Evolutionary conservation across 2,888 invertebrate species (phyloP).

Genomic region (Lithophane leautieri): DNA sequence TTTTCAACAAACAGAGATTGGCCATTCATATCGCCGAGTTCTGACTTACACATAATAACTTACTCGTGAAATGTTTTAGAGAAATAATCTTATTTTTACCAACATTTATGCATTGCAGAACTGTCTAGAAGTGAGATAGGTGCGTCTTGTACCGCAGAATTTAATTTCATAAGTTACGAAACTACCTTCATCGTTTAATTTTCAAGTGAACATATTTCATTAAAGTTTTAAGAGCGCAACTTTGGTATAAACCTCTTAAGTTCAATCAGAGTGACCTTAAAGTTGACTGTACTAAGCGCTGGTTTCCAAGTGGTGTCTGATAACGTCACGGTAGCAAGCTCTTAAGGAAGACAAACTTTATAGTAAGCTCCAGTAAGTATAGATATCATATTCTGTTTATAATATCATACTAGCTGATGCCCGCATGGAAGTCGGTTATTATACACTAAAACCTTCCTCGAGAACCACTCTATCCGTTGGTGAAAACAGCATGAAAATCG

Average conservation of each 20-base stretch:
- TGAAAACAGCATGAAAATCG: no score
- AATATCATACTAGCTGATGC: no score
- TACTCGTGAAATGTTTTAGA: slow-evolving; percentile 26
- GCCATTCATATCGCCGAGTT: slow-evolving; percentile 60
- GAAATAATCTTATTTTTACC: slow-evolving; percentile 30
- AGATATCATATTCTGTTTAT: slow-evolving; percentile 54
- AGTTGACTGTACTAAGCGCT: slow-evolving; percentile 66
- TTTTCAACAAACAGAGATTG: slow-evolving; percentile 64
- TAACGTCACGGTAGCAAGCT: slow-evolving; percentile 68
- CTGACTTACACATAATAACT: slow-evolving; percentile 55
- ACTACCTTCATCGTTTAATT: slow-evolving; percentile 65
- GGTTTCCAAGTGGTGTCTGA: slow-evolving; percentile 66
- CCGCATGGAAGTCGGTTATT: no score
- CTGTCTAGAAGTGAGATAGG: slow-evolving; percentile 44
- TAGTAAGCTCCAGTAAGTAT: slow-evolving; percentile 67
- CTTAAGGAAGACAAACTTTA: slow-evolving; percentile 70
- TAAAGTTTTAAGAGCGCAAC: slow-evolving; percentile 72
- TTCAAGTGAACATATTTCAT: slow-evolving; percentile 77
- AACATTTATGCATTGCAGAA: slow-evolving; percentile 16
- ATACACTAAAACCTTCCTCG: no score
- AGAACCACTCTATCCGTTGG: no score
- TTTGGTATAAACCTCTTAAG: slow-evolving; percentile 71
- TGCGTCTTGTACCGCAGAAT: slow-evolving; percentile 58
- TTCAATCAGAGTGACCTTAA: slow-evolving; percentile 73
- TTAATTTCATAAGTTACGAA: slow-evolving; percentile 69